These are phyloP conservation scores for Acanthosepion lycidas DNA, from an alignment of 2,888 invertebrate species.

Conservation along the genomic window DNA sequence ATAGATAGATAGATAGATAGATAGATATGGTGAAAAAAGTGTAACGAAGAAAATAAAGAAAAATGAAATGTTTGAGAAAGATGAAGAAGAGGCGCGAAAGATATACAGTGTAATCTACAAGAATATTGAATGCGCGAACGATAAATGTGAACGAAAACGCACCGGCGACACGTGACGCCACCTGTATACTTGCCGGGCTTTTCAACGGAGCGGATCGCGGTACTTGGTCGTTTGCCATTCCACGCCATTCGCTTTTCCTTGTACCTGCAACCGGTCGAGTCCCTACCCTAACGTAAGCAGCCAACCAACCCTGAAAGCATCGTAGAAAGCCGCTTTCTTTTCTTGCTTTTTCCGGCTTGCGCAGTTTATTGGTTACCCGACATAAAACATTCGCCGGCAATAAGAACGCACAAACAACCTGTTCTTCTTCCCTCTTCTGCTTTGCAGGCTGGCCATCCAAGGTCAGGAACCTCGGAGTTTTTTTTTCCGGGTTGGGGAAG, in stretches of 20 bases:
- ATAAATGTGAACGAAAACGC: no score
- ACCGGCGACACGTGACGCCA: no score
- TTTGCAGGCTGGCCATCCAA: background rate
- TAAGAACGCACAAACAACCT: background rate
- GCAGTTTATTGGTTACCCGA: slow-evolving; percentile 10
- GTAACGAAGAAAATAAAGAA: no score
- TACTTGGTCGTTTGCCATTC: background rate
- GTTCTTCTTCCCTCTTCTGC: background rate
- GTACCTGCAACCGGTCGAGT: background rate
- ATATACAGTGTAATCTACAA: no score
- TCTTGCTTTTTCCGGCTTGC: background rate
- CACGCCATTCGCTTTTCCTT: background rate
- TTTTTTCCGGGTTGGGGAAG: no score
- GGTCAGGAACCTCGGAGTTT: no score
- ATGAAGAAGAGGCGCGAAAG: no score
- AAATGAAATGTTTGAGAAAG: no score
- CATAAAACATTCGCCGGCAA: background rate
- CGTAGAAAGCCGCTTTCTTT: background rate
- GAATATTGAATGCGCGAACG: no score
- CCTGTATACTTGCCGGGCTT: background rate
- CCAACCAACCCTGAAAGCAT: background rate
- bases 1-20: no score
- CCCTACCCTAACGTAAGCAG: background rate
- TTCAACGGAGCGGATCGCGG: background rate
- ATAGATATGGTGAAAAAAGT: no score